phyloP scores from a whole-genome alignment of 2,888 invertebrate species.

The Ptychoptera contaminata region DNA sequence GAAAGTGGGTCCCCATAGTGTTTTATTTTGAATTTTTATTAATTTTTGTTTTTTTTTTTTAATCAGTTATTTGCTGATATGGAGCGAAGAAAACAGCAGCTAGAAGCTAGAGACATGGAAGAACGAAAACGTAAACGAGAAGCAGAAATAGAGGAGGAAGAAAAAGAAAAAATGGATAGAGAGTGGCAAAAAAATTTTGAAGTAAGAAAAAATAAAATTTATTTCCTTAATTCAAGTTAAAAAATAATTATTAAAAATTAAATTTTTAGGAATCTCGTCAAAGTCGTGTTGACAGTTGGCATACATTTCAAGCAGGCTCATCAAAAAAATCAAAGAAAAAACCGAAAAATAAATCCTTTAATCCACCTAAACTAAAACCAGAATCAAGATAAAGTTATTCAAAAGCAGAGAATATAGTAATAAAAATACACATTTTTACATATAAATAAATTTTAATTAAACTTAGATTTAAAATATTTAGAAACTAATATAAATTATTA shows the following conservation, averaged over 20 bases:
- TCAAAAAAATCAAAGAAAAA: constrained; percentile 60
- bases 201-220: constrained; percentile 14
- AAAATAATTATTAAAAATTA: too few relatives aligned
- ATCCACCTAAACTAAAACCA: constrained; percentile 86
- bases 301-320: constrained; percentile 63
- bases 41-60: not conserved
- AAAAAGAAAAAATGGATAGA: constrained; percentile 73
- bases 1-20: constrained; percentile 45
- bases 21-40: not conserved
- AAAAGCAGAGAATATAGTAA: too few relatives aligned
- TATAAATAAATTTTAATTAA: too few relatives aligned
- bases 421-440: too few relatives aligned
- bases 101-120: constrained; percentile 81
- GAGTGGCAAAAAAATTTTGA: constrained; percentile 99
- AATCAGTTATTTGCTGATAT: constrained; percentile 71
- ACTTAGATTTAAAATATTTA: too few relatives aligned
- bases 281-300: constrained; percentile 85
- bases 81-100: constrained; percentile 76
- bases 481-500: too few relatives aligned
- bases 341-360: constrained; percentile 62
- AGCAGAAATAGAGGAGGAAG: constrained; percentile 84
- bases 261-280: constrained; percentile 56
- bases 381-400: constrained; percentile 59
- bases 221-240: too few relatives aligned
- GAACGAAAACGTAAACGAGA: constrained; percentile 89